These are phyloP conservation scores for Pristionchus fissidentatus DNA, from an alignment of 2,888 invertebrate genomes.

Conservation along the genomic window DNA sequence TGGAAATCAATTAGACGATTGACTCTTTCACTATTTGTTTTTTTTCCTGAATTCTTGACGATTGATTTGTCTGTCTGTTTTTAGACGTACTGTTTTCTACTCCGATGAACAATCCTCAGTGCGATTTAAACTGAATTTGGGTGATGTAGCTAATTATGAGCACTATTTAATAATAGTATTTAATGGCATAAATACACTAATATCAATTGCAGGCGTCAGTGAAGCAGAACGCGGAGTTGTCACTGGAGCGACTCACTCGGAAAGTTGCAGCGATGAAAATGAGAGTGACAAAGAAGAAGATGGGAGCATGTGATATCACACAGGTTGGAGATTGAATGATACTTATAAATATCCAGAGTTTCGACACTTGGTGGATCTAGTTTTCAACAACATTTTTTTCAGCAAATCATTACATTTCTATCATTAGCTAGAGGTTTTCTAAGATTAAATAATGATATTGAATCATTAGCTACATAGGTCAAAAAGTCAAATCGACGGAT, in stretches of 20 bases:
- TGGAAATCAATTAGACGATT: no score
- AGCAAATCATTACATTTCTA: no score
- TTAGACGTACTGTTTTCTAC: not conserved
- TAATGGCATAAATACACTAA: not conserved
- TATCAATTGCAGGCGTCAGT: not conserved
- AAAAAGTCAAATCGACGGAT: no score
- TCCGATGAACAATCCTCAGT: no score
- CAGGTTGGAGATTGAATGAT: not conserved
- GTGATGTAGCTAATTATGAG: no score
- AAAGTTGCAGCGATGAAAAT: constrained; percentile 22
- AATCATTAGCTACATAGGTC: no score
- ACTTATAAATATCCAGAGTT: not conserved
- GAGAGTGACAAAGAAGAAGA: constrained; percentile 24
- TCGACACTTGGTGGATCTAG: not conserved
- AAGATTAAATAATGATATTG: no score
- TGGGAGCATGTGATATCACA: constrained; percentile 13
- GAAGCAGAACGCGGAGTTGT: constrained; percentile 8
- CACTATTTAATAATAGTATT: no score
- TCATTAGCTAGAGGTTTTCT: no score
- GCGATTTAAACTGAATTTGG: no score
- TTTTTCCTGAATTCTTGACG: not conserved
- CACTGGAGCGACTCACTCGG: constrained; percentile 3
- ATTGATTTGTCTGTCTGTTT: not conserved
- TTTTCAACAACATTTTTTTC: no score
- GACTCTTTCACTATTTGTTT: not conserved